Evolutionary conservation across 2,888 invertebrate genomes (phyloP).

Genomic region (Allophyes oxyacanthae): DNA sequence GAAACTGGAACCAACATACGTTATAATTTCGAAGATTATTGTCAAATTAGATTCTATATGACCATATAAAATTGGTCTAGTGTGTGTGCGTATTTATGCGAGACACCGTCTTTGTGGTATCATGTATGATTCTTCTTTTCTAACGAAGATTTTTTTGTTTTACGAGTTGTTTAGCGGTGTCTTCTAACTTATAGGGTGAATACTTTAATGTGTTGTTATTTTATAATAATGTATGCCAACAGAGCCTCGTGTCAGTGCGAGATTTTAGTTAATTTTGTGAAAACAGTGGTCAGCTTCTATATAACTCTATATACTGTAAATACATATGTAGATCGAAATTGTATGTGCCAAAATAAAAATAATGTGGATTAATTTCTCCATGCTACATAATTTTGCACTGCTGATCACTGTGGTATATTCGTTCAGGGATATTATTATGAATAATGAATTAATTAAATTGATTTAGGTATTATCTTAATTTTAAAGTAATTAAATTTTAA

Average conservation of each 20-base stretch:
- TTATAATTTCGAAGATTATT: no score
- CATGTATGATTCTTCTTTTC: slow-evolving; percentile 26
- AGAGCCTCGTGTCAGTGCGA: slow-evolving; percentile 14
- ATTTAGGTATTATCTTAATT: slow-evolving; percentile 63
- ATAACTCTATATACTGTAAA: slow-evolving; percentile 33
- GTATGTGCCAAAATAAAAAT: slow-evolving; percentile 42
- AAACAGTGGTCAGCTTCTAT: slow-evolving; percentile 28
- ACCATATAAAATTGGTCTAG: no score
- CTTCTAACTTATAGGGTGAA: slow-evolving; percentile 35
- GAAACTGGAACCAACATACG: no score
- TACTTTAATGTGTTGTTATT: slow-evolving; percentile 36
- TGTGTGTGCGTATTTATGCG: no score
- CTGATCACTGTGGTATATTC: slow-evolving; percentile 37
- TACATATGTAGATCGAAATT: slow-evolving; percentile 25
- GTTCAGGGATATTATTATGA: slow-evolving; percentile 47
- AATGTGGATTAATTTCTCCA: slow-evolving; percentile 2
- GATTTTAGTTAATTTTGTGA: slow-evolving; percentile 30
- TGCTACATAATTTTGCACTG: slow-evolving; percentile 4
- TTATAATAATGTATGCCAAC: slow-evolving; percentile 34
- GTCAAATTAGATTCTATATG: no score
- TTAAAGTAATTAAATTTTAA: slow-evolving; percentile 61
- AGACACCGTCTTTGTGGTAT: not conserved
- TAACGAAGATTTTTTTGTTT: slow-evolving; percentile 17
- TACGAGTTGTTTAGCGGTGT: slow-evolving; percentile 20
- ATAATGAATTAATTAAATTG: slow-evolving; percentile 59